Evolutionary conservation across 2,797 vertebrate species (phyloP).

Genomic region (Lepilemur septentrionalis): DNA sequence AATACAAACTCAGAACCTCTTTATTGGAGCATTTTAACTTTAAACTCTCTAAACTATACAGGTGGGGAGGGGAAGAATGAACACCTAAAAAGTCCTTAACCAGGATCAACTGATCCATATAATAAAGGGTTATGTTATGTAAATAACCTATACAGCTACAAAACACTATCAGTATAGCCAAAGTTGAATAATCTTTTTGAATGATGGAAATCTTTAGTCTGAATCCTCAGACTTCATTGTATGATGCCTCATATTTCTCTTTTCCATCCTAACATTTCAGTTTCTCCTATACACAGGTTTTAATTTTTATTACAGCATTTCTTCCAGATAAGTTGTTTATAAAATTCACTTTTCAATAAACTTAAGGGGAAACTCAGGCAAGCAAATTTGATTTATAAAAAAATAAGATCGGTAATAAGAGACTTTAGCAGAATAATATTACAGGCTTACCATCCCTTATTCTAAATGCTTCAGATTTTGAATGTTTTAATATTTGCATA

Average conservation of each 20-base stretch:
- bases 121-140: neutral
- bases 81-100: neutral
- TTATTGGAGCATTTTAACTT: neutral
- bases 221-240: neutral
- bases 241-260: neutral
- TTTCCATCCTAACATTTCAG: neutral
- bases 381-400: slow-evolving; percentile 32
- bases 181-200: neutral
- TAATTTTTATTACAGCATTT: slow-evolving; percentile 22
- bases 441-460: neutral
- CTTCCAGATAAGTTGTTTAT: neutral
- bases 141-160: neutral
- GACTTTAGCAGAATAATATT: slow-evolving; percentile 3
- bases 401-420: neutral
- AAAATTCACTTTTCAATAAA: slow-evolving; percentile 40
- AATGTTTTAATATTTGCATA: neutral
- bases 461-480: neutral
- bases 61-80: neutral
- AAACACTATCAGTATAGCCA: neutral
- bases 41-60: neutral
- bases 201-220: neutral
- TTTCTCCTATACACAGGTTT: slow-evolving; percentile 12
- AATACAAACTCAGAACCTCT: neutral
- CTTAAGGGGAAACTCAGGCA: neutral
- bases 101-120: neutral